A percentile compares a stretch with the other conserved stretches of the same genome.
phyloP scores from a whole-genome alignment of 2,113 vertebrate species.

The Syrmaticus mikado region DNA sequence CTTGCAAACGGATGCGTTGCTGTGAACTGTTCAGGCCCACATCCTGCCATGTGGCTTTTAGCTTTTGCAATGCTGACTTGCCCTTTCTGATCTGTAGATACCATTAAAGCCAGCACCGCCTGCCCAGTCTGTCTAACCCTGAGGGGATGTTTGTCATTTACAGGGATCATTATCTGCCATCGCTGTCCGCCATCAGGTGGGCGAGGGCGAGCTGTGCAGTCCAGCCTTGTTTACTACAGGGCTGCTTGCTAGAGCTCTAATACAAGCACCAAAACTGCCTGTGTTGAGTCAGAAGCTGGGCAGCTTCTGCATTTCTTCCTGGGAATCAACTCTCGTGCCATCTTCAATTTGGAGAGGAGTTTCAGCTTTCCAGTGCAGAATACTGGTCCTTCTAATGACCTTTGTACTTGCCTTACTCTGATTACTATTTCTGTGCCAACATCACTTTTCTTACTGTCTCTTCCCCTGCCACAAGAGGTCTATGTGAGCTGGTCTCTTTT shows the following conservation, averaged over 20 bases:
- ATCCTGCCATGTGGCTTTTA: conserved; percentile 65
- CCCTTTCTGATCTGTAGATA: background rate
- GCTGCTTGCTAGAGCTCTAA: conserved; percentile 7
- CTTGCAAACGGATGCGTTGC: rapidly evolving
- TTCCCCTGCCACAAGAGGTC: background rate
- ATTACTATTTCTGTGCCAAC: conserved; percentile 23
- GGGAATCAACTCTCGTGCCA: background rate
- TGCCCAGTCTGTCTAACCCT: background rate
- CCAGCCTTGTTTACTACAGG: conserved; percentile 20
- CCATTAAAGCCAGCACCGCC: conserved; percentile 15
- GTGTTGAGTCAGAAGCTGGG: background rate
- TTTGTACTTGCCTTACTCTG: background rate
- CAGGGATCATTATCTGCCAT: conserved; percentile 56
- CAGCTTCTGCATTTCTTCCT: background rate
- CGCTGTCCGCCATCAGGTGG: conserved; percentile 47
- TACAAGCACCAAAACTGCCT: background rate
- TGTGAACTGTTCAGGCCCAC: background rate
- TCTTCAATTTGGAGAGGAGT: rapidly evolving
- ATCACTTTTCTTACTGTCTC: background rate
- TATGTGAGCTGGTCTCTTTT: background rate
- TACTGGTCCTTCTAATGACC: background rate
- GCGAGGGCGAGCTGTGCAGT: conserved; percentile 32
- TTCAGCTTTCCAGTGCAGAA: background rate
- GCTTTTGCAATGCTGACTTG: conserved; percentile 19
- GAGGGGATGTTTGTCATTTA: conserved; percentile 58